Conservation (phyloP, 1,140 invertebrate genomes). For the Coelopa frigida region DNA sequence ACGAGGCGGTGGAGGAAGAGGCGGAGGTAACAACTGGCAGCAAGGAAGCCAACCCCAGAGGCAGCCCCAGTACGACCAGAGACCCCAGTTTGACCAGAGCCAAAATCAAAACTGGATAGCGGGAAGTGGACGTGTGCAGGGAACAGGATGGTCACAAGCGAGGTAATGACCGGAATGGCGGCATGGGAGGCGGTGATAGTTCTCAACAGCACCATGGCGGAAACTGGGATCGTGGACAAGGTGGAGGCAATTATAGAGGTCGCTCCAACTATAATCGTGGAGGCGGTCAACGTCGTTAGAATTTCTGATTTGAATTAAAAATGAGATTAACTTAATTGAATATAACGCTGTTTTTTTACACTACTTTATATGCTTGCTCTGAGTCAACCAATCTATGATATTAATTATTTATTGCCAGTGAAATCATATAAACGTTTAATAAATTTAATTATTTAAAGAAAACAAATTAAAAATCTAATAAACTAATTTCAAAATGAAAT, state of each 20-base stretch:
- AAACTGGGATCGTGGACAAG: slow-evolving; percentile 16
- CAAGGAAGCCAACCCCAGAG: slow-evolving; percentile 5
- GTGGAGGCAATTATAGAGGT: slow-evolving; percentile 33
- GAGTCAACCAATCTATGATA: no score
- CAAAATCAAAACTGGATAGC: slow-evolving; percentile 23
- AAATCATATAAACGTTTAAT: no score
- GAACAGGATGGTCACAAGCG: slow-evolving; percentile 28
- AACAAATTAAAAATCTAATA: no score
- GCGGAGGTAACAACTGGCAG: slow-evolving; percentile 4
- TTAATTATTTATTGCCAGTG: no score
- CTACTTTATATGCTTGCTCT: no score
- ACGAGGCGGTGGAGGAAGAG: slow-evolving; percentile 15
- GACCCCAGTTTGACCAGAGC: slow-evolving; percentile 6
- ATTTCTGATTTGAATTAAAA: slow-evolving; percentile 1
- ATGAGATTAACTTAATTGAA: no score
- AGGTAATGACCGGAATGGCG: slow-evolving; percentile 15
- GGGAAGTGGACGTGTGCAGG: slow-evolving; percentile 37
- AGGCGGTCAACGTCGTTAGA: slow-evolving; percentile 15
- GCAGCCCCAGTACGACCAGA: slow-evolving; percentile 8
- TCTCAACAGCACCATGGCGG: slow-evolving; percentile 20
- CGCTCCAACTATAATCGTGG: slow-evolving; percentile 39
- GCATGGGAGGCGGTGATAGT: slow-evolving; percentile 19
- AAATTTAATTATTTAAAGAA: no score
- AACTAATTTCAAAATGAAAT: no score
- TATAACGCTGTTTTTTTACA: no score